A percentile compares a stretch with the other conserved stretches of the same genome.
phyloP scores from a whole-genome alignment of 2,113 vertebrate species.

The Clarias magur region DNA sequence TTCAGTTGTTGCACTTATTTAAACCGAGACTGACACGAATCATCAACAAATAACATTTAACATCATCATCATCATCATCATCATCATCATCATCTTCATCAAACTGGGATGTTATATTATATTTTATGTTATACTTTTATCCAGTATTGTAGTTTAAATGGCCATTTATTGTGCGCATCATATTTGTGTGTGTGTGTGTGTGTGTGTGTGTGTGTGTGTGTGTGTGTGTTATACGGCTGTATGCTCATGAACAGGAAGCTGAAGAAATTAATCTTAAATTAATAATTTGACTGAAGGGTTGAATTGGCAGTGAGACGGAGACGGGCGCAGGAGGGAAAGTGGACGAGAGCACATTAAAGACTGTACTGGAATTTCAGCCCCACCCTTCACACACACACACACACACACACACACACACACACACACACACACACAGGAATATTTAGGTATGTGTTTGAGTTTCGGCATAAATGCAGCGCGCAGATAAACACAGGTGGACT shows the following conservation, averaged over 20 bases:
- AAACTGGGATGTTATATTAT: not conserved
- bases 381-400: not conserved
- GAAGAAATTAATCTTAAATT: not conserved
- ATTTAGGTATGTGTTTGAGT: not conserved
- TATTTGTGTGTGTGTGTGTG: not conserved
- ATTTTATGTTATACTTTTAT: not conserved
- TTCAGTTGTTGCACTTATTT: not conserved
- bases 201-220: not conserved
- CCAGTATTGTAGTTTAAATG: not conserved
- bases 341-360: not conserved
- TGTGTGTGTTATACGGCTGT: not conserved
- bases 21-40: not conserved
- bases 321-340: not conserved
- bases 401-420: not conserved
- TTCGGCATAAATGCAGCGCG: not conserved
- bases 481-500: slow-evolving; percentile 18
- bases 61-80: too few species aligned
- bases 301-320: not conserved
- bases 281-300: not conserved
- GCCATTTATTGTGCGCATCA: not conserved
- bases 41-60: not conserved
- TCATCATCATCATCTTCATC: too few species aligned
- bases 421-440: slow-evolving; percentile 3
- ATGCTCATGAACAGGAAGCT: too few species aligned
- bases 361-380: not conserved